These are phyloP conservation scores for Galerucella pusilla DNA, from an alignment of 2,888 invertebrate species.

Conservation along the genomic window DNA sequence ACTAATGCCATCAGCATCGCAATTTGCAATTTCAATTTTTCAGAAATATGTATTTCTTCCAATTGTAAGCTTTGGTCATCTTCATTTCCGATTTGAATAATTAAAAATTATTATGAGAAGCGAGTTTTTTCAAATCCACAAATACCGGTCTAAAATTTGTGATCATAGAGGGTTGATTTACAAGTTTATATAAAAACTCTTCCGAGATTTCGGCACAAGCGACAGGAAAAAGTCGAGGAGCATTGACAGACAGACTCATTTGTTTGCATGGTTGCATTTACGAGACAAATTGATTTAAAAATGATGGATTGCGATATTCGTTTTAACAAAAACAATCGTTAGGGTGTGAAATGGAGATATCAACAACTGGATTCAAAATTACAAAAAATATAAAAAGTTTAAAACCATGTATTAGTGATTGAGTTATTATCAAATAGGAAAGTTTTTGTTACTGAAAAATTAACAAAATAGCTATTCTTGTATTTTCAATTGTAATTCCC, in stretches of 20 bases:
- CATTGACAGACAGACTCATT: slow-evolving; percentile 35
- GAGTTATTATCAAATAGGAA: neutral
- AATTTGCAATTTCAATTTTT: too few relatives aligned
- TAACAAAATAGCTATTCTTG: too few relatives aligned
- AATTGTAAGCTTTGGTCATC: too few relatives aligned
- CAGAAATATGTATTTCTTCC: too few relatives aligned
- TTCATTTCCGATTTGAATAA: too few relatives aligned
- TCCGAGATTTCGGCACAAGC: neutral
- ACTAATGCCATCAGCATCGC: too few relatives aligned
- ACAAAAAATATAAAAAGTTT: neutral
- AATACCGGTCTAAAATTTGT: neutral
- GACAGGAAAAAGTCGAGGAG: slow-evolving; percentile 22
- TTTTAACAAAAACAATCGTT: slow-evolving; percentile 25
- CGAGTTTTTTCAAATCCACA: neutral
- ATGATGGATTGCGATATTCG: slow-evolving; percentile 30
- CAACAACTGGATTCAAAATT: neutral
- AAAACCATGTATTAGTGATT: neutral
- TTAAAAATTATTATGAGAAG: too few relatives aligned
- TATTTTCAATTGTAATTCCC: too few relatives aligned
- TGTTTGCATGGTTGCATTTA: slow-evolving; percentile 31
- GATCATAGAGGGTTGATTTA: slow-evolving; percentile 21
- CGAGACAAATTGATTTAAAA: slow-evolving; percentile 31
- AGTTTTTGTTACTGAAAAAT: neutral
- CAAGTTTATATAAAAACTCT: slow-evolving; percentile 32
- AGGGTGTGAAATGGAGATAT: neutral